A percentile compares a stretch with the other conserved stretches of the same genome.
Evolutionary conservation across 2,797 vertebrate genomes (phyloP).

Genomic region (Chromis chromis): DNA sequence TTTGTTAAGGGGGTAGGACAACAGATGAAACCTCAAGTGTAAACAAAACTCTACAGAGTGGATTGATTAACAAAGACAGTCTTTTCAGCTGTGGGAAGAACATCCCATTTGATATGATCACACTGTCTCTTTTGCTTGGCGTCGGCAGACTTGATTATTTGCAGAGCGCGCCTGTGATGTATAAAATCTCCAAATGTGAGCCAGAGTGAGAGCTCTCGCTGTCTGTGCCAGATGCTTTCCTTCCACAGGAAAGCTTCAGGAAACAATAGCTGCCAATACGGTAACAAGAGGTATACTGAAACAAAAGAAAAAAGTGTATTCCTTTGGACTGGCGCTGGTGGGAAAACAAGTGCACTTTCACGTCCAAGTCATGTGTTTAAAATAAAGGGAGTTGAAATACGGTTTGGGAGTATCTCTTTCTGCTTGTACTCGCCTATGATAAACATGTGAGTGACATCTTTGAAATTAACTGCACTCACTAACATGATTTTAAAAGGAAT

Average conservation of each 20-base stretch:
- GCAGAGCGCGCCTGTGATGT: conserved; percentile 24
- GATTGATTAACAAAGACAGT: conserved; percentile 4
- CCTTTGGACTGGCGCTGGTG: conserved; percentile 9
- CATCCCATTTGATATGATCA: conserved; percentile 2
- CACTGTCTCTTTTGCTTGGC: conserved; percentile 20
- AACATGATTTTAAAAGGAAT: neutral
- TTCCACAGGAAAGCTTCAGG: conserved; percentile 69
- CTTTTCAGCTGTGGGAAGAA: conserved; percentile 2
- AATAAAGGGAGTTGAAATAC: conserved; percentile 1
- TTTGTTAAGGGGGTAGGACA: conserved; percentile 41
- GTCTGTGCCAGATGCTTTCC: conserved; percentile 71
- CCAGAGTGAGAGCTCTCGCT: conserved; percentile 57
- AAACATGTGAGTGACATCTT: conserved; percentile 17
- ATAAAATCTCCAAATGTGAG: conserved; percentile 38
- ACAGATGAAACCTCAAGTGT: conserved; percentile 26
- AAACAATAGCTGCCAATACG: conserved; percentile 70
- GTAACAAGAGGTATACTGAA: conserved; percentile 45
- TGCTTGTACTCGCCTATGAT: neutral
- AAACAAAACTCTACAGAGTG: conserved; percentile 14
- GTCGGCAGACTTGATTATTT: conserved; percentile 38
- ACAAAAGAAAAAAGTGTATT: conserved; percentile 41
- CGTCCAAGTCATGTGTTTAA: conserved; percentile 5
- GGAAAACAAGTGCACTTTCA: conserved; percentile 51
- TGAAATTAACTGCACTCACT: neutral
- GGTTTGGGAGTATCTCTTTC: neutral